Evolutionary conservation across 2,797 vertebrate genomes (phyloP), one percentile per base, ranked within the genome.

Genomic region (Rhinichthys osculus): DNA sequence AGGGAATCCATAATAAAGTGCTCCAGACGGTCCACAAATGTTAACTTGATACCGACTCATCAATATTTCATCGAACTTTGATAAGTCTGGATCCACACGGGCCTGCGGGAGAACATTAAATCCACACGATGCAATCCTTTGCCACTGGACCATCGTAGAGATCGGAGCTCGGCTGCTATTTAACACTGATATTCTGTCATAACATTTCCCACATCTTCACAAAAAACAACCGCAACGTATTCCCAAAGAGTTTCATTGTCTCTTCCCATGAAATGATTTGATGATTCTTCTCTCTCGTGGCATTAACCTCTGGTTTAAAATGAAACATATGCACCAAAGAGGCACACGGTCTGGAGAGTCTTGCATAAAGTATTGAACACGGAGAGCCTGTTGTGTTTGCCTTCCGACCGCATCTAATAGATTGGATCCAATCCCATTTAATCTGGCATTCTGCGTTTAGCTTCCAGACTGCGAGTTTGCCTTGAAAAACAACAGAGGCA

Each of bases 291-390:
- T 85, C 67, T 85, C 44, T 78, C 73, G 17, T 52, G 69, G 27
- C 35, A 73, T 64, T 73, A 71, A 78, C 52, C 79, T 85, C 77
- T 52, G 57, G 69, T 70, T 74, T 33, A 62, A 57, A 30, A 62
- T 17, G 67, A 80, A 74, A 85, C 74, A 38, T 78, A 59, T 88
- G 87, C 71, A 82, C 86, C 69, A 73, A 47, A 86, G 81, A 84
- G 82, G 70, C 38, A 70, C 67, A 52, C 27, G 87, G 72, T 85
- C 85, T 78, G 71, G 86, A 83, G 70, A 87, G 85, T 85, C 86
- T 91, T 91, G 90, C 90, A 91, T 91, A 91, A 91, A 85, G 83
- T 81, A 82, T 62, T 33, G 54, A 89, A 85, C 85, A 84, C 69
- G 82, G 86, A 38, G 27, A 59, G 21, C 19, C 81, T 88, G 84